Conservation (phyloP, 2,113 vertebrate genomes). For the Erythrocebus patas region DNA sequence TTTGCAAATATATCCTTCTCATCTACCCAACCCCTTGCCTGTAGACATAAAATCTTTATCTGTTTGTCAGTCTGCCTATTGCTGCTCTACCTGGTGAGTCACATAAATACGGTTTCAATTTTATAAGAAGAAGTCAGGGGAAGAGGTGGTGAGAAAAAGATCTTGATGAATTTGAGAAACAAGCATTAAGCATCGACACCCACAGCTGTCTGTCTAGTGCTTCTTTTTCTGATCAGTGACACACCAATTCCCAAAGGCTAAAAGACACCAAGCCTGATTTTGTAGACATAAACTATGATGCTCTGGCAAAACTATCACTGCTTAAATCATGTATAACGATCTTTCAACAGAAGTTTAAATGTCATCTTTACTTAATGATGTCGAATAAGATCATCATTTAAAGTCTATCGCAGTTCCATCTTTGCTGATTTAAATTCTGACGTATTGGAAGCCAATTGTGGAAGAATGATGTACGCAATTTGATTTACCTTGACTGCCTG, state of each 20-base stretch:
- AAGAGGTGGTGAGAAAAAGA: not conserved
- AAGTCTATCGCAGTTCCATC: constrained; percentile 56
- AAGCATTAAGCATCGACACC: not conserved
- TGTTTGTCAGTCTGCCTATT: constrained; percentile 59
- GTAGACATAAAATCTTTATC: constrained; percentile 53
- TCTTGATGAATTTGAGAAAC: not conserved
- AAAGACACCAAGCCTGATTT: not conserved
- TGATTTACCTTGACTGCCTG: constrained; percentile 50
- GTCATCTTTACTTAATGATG: constrained; percentile 59
- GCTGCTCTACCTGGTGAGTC: not conserved
- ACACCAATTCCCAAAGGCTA: not conserved
- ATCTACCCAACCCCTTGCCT: constrained; percentile 62
- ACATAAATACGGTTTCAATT: constrained; percentile 49
- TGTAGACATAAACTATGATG: not conserved
- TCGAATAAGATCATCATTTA: constrained; percentile 55
- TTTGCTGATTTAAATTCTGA: constrained; percentile 45
- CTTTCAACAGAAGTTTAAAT: constrained; percentile 51
- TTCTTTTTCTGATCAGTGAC: constrained; percentile 37
- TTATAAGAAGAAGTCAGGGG: not conserved
- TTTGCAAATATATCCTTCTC: constrained; percentile 65
- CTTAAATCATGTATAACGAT: constrained; percentile 61
- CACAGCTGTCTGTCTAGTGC: not conserved
- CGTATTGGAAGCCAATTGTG: not conserved
- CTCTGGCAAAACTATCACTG: not conserved
- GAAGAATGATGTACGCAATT: constrained; percentile 41